Base-by-base conservation (phyloP, 2,888 invertebrate genomes). In the Spilarctia lutea region DNA sequence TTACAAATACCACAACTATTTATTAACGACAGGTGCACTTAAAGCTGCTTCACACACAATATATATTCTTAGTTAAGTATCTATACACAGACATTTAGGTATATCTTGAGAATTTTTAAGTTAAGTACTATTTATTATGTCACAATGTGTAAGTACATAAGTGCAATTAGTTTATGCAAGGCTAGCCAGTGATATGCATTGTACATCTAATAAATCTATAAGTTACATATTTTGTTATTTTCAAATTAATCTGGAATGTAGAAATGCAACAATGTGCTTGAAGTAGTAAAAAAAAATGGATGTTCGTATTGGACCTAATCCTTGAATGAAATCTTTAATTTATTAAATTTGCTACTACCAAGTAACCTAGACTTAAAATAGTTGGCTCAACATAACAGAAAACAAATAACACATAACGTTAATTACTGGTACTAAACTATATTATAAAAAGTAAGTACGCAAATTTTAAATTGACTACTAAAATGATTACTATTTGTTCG, bases 181-280 rank as follows among this genome's bases (percentile, higher is more conserved):
- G 90, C 87, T 88, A 86, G 87, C 90, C 89, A 90, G 90, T 92
- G 92, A 92, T 92, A 92, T 91, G 91, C 91, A 86, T 90, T 87
- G 84, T 80, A 81, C 82, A 83, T 75, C 74, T 81, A 83, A 78
- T 86, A 85, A 77, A 80, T 76, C 79, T 83, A 85, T 78, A 65
- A 81, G 71, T 84, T 80, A 81, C 42, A 73, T 72, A 10, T n/a
- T 73, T 81, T 71, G 79, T 80, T 78, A 78, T 80, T 82, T 81
- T 75, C 77, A 79, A 83, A 84, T 79, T 71, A 81, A 81, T 77
- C 80, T 89, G 89, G 89, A 89, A 89, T 89, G 89, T 89, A 82
- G 75, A 78, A 60, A 70, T 84, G 77, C 79, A 83, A 84, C 67
- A 75, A 65, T 73, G 72, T 72, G 70, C 73, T 79, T 79, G 79